These are phyloP conservation scores for Phoxinus dragarum DNA, from an alignment of 2,797 vertebrate genomes.

Conservation along the genomic window DNA sequence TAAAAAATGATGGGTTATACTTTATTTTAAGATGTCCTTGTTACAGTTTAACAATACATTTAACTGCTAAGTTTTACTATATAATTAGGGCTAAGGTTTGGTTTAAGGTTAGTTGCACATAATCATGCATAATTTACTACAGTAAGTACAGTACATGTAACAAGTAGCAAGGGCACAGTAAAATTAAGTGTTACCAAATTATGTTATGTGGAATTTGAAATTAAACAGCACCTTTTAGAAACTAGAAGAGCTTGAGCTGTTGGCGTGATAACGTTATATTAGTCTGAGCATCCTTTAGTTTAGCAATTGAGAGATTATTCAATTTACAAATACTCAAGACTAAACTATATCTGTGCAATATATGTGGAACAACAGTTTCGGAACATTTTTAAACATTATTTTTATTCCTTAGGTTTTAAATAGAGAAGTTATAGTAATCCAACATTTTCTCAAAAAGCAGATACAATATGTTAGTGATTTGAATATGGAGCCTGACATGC, in stretches of 20 bases:
- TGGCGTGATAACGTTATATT: background rate
- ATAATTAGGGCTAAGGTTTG: no score
- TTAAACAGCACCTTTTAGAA: background rate
- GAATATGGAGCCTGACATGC: background rate
- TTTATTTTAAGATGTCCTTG: no score
- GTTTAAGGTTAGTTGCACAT: no score
- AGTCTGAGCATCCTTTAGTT: background rate
- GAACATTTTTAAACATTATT: background rate
- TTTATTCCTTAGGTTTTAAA: background rate
- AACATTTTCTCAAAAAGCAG: background rate
- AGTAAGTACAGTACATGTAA: no score
- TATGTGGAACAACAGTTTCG: background rate
- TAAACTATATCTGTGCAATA: background rate
- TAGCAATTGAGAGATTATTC: no score
- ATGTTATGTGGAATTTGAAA: background rate
- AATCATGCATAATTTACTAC: no score
- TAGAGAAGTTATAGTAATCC: background rate
- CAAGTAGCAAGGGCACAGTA: no score
- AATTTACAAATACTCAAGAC: background rate
- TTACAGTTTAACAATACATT: no score
- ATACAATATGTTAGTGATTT: background rate
- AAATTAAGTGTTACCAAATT: background rate
- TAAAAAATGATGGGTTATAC: background rate
- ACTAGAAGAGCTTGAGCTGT: background rate
- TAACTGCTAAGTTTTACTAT: no score